Evolutionary conservation across 2,113 vertebrate genomes (phyloP), one percentile per base, ranked within the genome.

Genomic region (Chamaetylas fuelleborni): DNA sequence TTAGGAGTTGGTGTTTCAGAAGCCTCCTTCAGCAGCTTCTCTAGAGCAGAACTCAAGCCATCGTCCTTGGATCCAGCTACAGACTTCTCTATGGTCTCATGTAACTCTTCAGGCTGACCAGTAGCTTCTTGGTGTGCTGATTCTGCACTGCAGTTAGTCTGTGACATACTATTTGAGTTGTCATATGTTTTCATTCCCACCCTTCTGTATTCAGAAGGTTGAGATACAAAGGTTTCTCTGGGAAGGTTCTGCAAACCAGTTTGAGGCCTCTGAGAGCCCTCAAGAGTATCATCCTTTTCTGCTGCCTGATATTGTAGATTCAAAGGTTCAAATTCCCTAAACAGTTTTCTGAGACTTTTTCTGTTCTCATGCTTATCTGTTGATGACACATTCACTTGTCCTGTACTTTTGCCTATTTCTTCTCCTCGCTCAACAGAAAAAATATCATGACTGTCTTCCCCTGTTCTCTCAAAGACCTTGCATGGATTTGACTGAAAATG

Each of bases 21-120:
- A 2, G 54, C 42, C 29, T 96, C 88, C n/a, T 65, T 45, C 60
- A 95, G 78, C 56, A 95, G 34, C 26, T 54, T 96, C 69, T 86
- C 51, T 20, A 97, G n/a, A 53, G 23, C 66, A 58, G 73, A 33
- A 45, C 34, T 80, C 57, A 92, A 64, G 34, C 38, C 47, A 40
- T 23, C 77, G 25, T 33, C 31, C 25, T n/a, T 82, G n/a, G 64
- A 19, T 53, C 7, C 31, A 42, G 36, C 77, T 48, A 83, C 8
- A n/a, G 64, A 95, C 47, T 92, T 93, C 56, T 71, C 96, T 58
- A 45, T n/a, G 28, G 24, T 86, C 58, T 97, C 97, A 82, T 4
- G 51, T 36, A 97, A 69, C 74, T 97, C 95, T 93, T 96, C 87
- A 70, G 53, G 65, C 29, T 67, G 48, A 57, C 16, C 19, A 26